A percentile compares a stretch with the other conserved stretches of the same genome.
These are phyloP conservation scores for Silurus meridionalis DNA, from an alignment of 2,113 vertebrate species.

Conservation along the genomic window DNA sequence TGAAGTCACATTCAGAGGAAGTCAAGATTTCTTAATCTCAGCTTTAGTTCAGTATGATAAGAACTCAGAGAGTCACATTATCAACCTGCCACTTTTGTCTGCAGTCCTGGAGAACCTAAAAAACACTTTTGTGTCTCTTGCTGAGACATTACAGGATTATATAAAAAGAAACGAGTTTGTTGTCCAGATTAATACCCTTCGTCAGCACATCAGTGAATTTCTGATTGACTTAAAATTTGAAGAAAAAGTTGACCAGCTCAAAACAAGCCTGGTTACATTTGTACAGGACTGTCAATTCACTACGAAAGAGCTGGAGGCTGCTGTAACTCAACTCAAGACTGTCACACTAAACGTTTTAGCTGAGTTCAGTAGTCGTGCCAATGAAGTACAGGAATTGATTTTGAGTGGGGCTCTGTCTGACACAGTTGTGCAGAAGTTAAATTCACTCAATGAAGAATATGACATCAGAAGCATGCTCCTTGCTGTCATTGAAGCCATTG, in stretches of 20 bases:
- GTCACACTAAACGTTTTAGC: constrained; percentile 64
- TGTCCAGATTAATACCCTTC: constrained; percentile 71
- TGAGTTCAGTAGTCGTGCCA: constrained; percentile 66
- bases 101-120: constrained; percentile 76
- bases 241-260: constrained; percentile 67
- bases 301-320: constrained; percentile 75
- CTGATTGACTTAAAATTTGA: constrained; percentile 76
- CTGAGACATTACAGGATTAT: constrained; percentile 72
- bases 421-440: constrained; percentile 70
- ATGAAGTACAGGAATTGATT: constrained; percentile 70
- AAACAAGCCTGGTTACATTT: constrained; percentile 72
- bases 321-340: constrained; percentile 65
- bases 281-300: constrained; percentile 72
- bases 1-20: constrained; percentile 72
- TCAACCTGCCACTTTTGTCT: constrained; percentile 81
- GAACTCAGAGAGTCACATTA: constrained; percentile 78
- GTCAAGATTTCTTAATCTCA: constrained; percentile 81
- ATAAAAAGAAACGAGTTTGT: constrained; percentile 72
- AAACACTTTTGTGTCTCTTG: constrained; percentile 60
- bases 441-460: constrained; percentile 75
- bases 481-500: constrained; percentile 69
- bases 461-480: constrained; percentile 69
- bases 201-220: constrained; percentile 72
- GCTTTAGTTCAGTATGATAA: constrained; percentile 89
- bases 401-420: constrained; percentile 65